Percentiles rank a stretch among this genome's conserved stretches.
Evolutionary conservation across 2,113 vertebrate genomes (phyloP).

Genomic region (Engraulis encrasicolus): DNA sequence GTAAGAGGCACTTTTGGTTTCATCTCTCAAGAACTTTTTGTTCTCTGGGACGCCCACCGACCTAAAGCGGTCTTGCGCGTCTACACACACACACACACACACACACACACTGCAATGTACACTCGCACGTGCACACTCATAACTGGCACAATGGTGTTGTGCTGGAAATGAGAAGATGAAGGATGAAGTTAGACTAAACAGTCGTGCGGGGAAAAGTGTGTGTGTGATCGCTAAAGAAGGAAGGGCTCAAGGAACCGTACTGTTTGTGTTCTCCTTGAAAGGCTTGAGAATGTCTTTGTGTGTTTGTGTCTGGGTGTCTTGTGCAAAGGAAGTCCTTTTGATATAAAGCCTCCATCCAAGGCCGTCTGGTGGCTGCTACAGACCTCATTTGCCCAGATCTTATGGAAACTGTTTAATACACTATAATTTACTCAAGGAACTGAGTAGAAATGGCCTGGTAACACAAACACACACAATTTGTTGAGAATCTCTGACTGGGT

Average conservation of each 20-base stretch:
- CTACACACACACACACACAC: background rate
- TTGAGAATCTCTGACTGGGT: too few relatives aligned
- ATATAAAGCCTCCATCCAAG: too few relatives aligned
- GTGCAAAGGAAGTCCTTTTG: conserved; percentile 51
- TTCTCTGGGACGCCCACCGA: conserved; percentile 53
- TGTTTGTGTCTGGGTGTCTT: conserved; percentile 69
- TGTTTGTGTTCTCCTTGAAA: conserved; percentile 52
- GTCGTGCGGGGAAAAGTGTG: background rate
- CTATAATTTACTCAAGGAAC: too few relatives aligned
- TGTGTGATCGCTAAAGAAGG: conserved; percentile 53
- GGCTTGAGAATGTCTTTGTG: conserved; percentile 20
- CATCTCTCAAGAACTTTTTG: conserved; percentile 59
- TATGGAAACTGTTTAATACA: too few relatives aligned
- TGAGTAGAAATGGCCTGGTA: too few relatives aligned
- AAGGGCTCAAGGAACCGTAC: conserved; percentile 15
- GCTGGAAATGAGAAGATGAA: conserved; percentile 25
- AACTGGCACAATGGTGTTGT: background rate
- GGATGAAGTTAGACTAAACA: background rate
- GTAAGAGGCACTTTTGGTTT: conserved; percentile 70
- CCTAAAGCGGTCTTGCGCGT: conserved; percentile 5
- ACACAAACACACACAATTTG: too few relatives aligned
- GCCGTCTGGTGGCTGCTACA: too few relatives aligned
- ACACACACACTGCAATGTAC: too few relatives aligned
- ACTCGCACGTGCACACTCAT: too few relatives aligned
- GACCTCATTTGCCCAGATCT: too few relatives aligned